Percentiles rank a stretch among this genome's conserved stretches.
phyloP scores from a whole-genome alignment of 2,113 vertebrate species.

The Nothobranchius kuhntae region DNA sequence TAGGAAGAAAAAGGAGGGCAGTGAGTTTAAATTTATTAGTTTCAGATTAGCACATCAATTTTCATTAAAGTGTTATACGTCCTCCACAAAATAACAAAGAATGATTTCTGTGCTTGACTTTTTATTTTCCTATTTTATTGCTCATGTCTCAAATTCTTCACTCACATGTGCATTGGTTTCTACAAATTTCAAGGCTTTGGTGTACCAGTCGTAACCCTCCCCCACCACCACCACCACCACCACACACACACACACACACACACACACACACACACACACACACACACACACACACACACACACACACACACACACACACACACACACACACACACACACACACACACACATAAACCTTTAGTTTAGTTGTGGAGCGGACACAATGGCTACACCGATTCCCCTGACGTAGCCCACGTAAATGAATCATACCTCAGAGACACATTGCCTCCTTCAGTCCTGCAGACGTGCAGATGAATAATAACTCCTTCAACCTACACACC shows the following conservation, averaged over 20 bases:
- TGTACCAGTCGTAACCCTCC: too few relatives aligned
- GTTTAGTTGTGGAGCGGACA: slow-evolving; percentile 65
- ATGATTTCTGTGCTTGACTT: neutral
- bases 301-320: too few relatives aligned
- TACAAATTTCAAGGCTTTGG: slow-evolving; percentile 18
- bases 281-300: too few relatives aligned
- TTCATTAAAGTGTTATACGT: slow-evolving; percentile 6
- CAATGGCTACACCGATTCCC: slow-evolving; percentile 42
- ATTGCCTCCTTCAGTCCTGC: slow-evolving; percentile 28
- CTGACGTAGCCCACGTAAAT: slow-evolving; percentile 50
- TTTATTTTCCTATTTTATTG: neutral
- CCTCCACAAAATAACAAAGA: neutral
- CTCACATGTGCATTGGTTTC: neutral
- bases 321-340: too few relatives aligned
- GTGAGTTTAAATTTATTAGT: slow-evolving; percentile 46
- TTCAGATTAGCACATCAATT: slow-evolving; percentile 32
- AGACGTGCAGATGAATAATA: slow-evolving; percentile 51
- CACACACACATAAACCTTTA: slow-evolving; percentile 23
- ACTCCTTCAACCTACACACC: slow-evolving; percentile 18
- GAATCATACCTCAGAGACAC: slow-evolving; percentile 59
- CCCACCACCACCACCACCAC: neutral
- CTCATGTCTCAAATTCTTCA: neutral
- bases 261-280: too few relatives aligned
- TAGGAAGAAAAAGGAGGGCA: neutral
- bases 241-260: too few relatives aligned